Conservation (phyloP, 2,888 invertebrate genomes). For the Xylota segnis region DNA sequence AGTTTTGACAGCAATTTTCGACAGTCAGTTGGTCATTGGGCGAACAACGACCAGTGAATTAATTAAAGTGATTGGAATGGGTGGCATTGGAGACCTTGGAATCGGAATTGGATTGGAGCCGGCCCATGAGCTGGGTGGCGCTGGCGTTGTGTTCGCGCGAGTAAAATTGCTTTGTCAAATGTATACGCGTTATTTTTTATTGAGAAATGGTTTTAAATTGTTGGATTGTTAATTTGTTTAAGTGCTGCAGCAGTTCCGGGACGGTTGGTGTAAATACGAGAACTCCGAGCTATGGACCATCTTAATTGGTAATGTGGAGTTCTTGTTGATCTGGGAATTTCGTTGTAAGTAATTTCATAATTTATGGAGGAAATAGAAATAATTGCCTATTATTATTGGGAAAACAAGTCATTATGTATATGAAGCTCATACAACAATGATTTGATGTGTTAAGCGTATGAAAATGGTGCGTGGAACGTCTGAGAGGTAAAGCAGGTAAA, state of each 20-base stretch:
- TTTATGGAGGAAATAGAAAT: background rate
- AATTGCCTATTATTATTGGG: background rate
- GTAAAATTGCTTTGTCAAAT: constrained; percentile 26
- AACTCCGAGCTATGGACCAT: background rate
- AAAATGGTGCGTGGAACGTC: background rate
- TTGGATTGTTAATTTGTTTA: constrained; percentile 23
- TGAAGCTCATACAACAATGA: background rate
- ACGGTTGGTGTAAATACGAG: background rate
- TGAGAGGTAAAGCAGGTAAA: background rate
- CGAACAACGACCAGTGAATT: constrained; percentile 62
- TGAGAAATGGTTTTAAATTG: constrained; percentile 28
- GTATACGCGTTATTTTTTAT: constrained; percentile 21
- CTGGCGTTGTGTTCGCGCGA: background rate
- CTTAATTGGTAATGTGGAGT: constrained; percentile 1
- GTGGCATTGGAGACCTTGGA: constrained; percentile 30
- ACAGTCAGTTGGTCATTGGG: constrained; percentile 60
- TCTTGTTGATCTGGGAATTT: constrained; percentile 17
- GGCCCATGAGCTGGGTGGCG: constrained; percentile 2
- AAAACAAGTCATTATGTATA: background rate
- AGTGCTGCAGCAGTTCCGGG: constrained; percentile 10
- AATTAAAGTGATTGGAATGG: constrained; percentile 67
- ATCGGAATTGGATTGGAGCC: constrained; percentile 23
- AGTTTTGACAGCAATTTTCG: constrained; percentile 62
- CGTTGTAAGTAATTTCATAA: constrained; percentile 6
- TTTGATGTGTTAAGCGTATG: background rate